Conservation (phyloP, 2,888 invertebrate species). For the Cantharis flavilabris region DNA sequence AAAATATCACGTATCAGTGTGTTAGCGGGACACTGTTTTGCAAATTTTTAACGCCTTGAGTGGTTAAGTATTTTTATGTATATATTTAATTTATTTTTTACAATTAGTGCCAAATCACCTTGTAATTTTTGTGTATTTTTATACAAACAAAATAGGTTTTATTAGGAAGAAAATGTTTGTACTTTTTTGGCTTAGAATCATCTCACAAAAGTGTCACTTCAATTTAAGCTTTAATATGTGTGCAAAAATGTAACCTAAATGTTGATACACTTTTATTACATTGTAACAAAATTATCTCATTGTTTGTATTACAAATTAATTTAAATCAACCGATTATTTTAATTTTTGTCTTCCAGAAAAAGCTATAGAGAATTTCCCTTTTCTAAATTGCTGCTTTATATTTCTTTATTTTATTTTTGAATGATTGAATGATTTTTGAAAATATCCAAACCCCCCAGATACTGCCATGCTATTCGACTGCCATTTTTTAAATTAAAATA, state of each 20-base stretch:
- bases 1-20: background rate
- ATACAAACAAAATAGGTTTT: background rate
- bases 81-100: slow-evolving; percentile 6
- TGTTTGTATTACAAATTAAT: background rate
- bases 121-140: slow-evolving; percentile 7
- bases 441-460: background rate
- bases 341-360: background rate
- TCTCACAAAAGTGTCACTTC: background rate
- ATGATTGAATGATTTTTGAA: no score
- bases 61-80: background rate
- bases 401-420: no score
- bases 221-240: background rate
- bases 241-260: background rate
- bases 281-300: background rate
- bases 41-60: background rate
- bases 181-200: background rate
- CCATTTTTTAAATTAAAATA: background rate
- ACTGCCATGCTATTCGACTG: background rate
- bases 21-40: background rate
- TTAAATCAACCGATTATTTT: background rate
- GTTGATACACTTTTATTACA: background rate
- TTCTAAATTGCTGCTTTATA: no score
- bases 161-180: background rate
- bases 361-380: background rate
- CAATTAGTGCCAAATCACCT: slow-evolving; percentile 18